These are phyloP conservation scores for Flabesymbios commensalis DNA, from an alignment of 2,888 invertebrate species.

Conservation along the genomic window DNA sequence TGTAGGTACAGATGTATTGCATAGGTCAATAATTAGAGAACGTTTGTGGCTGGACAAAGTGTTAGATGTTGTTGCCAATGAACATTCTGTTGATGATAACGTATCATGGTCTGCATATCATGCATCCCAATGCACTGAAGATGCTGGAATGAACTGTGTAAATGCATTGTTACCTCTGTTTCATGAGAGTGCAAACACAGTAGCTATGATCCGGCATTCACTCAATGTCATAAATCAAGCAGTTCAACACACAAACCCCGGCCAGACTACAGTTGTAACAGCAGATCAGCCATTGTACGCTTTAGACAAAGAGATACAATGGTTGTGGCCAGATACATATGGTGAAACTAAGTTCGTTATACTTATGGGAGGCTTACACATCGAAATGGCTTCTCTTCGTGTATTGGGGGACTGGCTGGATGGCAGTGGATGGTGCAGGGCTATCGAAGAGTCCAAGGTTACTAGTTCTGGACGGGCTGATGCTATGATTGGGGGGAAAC, in stretches of 20 bases:
- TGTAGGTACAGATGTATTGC: too few species aligned
- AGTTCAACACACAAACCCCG: slow-evolving; percentile 5
- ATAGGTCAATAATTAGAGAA: too few species aligned
- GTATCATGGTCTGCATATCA: slow-evolving; percentile 13
- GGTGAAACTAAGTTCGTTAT: slow-evolving; percentile 13
- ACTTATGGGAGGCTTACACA: slow-evolving; percentile 13
- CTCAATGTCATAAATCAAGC: background rate
- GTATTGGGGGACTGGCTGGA: slow-evolving; percentile 6
- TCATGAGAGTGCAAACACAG: slow-evolving; percentile 12
- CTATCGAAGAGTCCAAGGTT: background rate
- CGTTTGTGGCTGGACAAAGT: too few species aligned
- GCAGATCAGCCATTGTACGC: slow-evolving; percentile 10
- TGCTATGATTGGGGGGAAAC: background rate
- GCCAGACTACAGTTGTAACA: slow-evolving; percentile 5
- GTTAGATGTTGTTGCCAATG: too few species aligned
- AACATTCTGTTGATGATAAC: slow-evolving; percentile 5
- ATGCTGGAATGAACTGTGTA: background rate
- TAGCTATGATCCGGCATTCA: slow-evolving; percentile 21
- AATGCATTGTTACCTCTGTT: slow-evolving; percentile 15
- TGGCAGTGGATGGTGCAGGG: slow-evolving; percentile 9
- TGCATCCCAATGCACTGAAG: slow-evolving; percentile 7
- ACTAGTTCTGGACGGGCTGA: background rate
- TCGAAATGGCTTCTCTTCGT: slow-evolving; percentile 10
- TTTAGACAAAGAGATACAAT: slow-evolving; percentile 14
- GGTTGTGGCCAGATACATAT: slow-evolving; percentile 9